Base-by-base conservation (phyloP, 2,888 invertebrate genomes). In the Heliconius hortense region DNA sequence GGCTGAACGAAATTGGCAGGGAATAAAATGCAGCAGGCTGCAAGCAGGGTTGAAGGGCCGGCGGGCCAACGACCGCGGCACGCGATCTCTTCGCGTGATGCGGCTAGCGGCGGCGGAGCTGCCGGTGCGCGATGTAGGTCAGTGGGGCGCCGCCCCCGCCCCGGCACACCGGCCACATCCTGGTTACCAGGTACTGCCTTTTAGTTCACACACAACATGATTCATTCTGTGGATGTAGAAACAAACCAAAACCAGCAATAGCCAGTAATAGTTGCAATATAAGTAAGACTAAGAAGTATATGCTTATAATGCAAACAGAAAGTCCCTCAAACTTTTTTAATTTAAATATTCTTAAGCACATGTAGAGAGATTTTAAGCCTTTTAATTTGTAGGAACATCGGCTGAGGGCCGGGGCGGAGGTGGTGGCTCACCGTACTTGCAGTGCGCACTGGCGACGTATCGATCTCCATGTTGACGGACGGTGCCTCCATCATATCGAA, bases 61-160 rank as follows among this genome's bases (percentile, higher is more conserved):
- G 73, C 62, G 87, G 84, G 84, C 85, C 86, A 87, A 86, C 88
- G 90, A 85, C 84, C 83, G 85, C 88, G 87, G 86, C 90, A 91
- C 87, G 91, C 88, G 89, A 87, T 80, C 80, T 78, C 85, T 88
- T 88, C 89, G 89, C 89, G 90, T 89, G 89, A 88, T 88, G 85
- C 89, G 89, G 90, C 90, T 90, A 89, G 81, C 83, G 81, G 68
- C 21, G 74, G 81, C 83, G 81, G 68, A 26, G 74, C 21, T 63
- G 74, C 48, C 70, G 70, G 70, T 39, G 74, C 7, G 79, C 82
- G 81, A 91, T 89, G 84, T 91, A 85, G 91, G 91, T 91, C 90
- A 91, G 78, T 87, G 84, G 90, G 76, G 78, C 85, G 28, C 63
- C 56, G 64, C 75, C 76, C 77, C 76, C 67, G 77, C 76, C 76